Percentiles rank a stretch among this genome's conserved stretches.
Conservation (phyloP, 2,888 invertebrate species). For the Trypoxylon attenuatum region DNA sequence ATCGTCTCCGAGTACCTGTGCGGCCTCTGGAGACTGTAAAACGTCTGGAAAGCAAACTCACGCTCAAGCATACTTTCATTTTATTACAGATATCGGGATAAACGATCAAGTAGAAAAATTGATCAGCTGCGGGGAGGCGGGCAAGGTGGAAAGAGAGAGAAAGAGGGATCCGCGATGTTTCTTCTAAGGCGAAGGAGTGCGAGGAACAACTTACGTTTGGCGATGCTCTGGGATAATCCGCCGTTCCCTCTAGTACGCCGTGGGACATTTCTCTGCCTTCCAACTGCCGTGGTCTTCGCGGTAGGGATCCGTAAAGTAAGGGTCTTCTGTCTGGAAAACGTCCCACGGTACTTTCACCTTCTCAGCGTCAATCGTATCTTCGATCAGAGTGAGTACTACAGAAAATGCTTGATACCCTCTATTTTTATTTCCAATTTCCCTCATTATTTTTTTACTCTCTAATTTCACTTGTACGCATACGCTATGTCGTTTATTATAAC, state of each 20-base stretch:
- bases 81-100: background rate
- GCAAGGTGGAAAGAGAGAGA: no score
- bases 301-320: constrained; percentile 66
- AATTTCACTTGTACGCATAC: no score
- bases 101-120: no score
- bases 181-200: no score
- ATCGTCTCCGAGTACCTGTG: constrained; percentile 64
- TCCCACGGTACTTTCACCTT: no score
- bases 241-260: constrained; percentile 64
- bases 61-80: background rate
- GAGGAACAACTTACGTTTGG: constrained; percentile 65
- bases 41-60: constrained; percentile 57
- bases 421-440: background rate
- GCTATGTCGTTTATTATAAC: no score
- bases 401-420: no score
- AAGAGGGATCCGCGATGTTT: no score
- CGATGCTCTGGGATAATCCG: constrained; percentile 66
- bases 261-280: constrained; percentile 66
- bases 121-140: no score
- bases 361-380: constrained; percentile 33
- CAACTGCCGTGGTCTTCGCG: constrained; percentile 65
- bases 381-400: constrained; percentile 24
- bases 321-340: constrained; percentile 67
- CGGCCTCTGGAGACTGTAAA: constrained; percentile 69
- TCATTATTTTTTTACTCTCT: no score